These are phyloP conservation scores for Eurytoma adleriae DNA, from an alignment of 2,888 invertebrate species.

Conservation along the genomic window DNA sequence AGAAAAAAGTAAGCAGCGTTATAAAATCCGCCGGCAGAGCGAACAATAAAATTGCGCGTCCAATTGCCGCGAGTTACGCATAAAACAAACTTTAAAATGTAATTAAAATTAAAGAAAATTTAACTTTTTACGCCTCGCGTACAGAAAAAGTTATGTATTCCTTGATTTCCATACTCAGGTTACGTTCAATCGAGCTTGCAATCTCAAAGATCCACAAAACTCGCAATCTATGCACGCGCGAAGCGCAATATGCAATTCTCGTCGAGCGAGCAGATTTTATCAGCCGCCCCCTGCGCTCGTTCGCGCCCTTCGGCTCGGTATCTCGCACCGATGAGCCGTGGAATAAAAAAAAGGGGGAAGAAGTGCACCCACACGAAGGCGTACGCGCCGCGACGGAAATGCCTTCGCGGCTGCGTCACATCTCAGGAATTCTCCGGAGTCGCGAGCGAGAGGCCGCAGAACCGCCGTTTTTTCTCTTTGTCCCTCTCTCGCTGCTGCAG, in stretches of 20 bases:
- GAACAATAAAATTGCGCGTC: background rate
- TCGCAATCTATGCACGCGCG: too few species aligned
- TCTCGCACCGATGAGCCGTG: background rate
- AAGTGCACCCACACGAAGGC: background rate
- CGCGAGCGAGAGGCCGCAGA: conserved; percentile 37
- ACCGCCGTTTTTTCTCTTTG: conserved; percentile 47
- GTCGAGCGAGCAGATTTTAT: too few species aligned
- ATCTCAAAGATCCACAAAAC: too few species aligned
- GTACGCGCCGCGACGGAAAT: conserved; percentile 70
- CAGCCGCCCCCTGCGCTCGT: too few species aligned
- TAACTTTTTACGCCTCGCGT: too few species aligned
- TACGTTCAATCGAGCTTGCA: too few species aligned
- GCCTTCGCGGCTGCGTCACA: conserved; percentile 73
- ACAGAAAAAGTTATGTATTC: background rate
- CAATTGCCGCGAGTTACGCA: background rate
- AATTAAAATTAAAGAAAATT: too few species aligned
- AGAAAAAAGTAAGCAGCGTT: background rate
- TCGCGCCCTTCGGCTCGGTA: too few species aligned
- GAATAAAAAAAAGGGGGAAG: conserved; percentile 2
- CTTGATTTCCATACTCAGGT: background rate
- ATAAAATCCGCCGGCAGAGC: background rate
- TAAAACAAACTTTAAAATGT: too few species aligned
- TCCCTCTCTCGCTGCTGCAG: background rate
- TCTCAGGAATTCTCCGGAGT: conserved; percentile 71
- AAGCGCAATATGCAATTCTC: too few species aligned